Evolutionary conservation across 1,140 invertebrate species (phyloP).

Genomic region (Drosophila melanica): DNA sequence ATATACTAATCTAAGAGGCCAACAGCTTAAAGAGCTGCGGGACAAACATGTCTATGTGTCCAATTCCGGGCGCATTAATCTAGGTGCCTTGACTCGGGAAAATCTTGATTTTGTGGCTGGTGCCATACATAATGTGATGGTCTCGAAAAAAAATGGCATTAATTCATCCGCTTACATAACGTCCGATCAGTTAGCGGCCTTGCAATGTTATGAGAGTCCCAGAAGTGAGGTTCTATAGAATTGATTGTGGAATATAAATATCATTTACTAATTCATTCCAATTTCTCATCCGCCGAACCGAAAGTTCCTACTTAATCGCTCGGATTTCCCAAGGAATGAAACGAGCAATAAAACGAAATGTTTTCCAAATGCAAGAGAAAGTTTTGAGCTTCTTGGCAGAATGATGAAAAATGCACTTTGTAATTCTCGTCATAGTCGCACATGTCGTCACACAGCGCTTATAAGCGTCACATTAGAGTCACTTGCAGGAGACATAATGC

Average conservation of each 20-base stretch:
- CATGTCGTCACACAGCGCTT: constrained; percentile 69
- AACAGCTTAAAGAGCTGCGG: constrained; percentile 89
- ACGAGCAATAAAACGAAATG: constrained; percentile 12
- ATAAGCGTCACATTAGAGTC: constrained; percentile 81
- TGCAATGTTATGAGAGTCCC: not conserved
- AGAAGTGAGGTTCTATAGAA: not conserved
- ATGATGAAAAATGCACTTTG: constrained; percentile 80
- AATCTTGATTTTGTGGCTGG: constrained; percentile 96
- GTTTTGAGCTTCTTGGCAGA: not conserved
- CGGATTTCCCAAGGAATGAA: not conserved
- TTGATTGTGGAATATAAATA: not conserved
- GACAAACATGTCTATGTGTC: constrained; percentile 95
- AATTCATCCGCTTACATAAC: not conserved
- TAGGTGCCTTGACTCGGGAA: constrained; percentile 93
- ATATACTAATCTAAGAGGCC: constrained; percentile 94
- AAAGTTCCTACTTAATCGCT: not conserved
- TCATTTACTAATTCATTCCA: not conserved
- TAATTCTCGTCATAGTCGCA: constrained; percentile 73
- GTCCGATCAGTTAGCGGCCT: not conserved
- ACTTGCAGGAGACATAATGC: constrained; percentile 34
- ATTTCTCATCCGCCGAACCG: not conserved
- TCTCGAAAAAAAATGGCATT: not conserved
- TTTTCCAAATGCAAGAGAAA: constrained; percentile 12
- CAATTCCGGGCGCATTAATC: constrained; percentile 94
- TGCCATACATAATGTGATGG: constrained; percentile 92